These are phyloP conservation scores for Amphiduros pacificus DNA, from an alignment of 2,888 invertebrate genomes.

Conservation along the genomic window DNA sequence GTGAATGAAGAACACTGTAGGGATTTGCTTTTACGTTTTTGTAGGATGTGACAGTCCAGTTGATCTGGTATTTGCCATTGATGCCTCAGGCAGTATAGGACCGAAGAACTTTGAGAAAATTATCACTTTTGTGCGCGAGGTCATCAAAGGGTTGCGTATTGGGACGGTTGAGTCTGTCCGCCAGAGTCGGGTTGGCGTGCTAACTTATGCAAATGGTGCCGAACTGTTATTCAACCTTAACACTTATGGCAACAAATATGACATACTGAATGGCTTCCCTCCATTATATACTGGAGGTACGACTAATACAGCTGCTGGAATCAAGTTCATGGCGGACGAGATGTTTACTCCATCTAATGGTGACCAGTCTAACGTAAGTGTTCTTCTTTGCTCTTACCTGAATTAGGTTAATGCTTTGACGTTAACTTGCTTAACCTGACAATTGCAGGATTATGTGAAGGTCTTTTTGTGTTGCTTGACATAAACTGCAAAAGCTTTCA, in stretches of 20 bases:
- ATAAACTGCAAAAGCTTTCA: too few species aligned
- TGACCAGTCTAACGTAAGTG: slow-evolving; percentile 10
- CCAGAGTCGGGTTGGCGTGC: slow-evolving; percentile 5
- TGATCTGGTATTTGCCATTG: slow-evolving; percentile 29
- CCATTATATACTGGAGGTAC: slow-evolving; percentile 15
- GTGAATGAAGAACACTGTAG: too few species aligned
- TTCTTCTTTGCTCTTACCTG: too few species aligned
- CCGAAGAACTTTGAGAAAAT: slow-evolving; percentile 23
- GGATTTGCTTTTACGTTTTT: neutral
- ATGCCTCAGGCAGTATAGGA: slow-evolving; percentile 25
- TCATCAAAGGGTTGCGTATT: slow-evolving; percentile 11
- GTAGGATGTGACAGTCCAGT: slow-evolving; percentile 23
- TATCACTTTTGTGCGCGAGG: slow-evolving; percentile 19
- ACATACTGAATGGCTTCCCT: slow-evolving; percentile 19
- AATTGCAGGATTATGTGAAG: too few species aligned
- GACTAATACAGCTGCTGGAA: slow-evolving; percentile 22
- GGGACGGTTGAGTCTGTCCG: slow-evolving; percentile 1
- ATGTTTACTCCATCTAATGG: slow-evolving; percentile 21
- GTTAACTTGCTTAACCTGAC: too few species aligned
- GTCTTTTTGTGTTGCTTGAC: too few species aligned
- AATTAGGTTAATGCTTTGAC: too few species aligned
- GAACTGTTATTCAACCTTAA: slow-evolving; percentile 9
- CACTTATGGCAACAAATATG: slow-evolving; percentile 5
- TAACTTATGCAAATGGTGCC: slow-evolving; percentile 8
- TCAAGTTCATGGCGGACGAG: slow-evolving; percentile 14